Conservation (phyloP, 2,888 invertebrate genomes). For the Drosophila nr. perissopoda region DNA sequence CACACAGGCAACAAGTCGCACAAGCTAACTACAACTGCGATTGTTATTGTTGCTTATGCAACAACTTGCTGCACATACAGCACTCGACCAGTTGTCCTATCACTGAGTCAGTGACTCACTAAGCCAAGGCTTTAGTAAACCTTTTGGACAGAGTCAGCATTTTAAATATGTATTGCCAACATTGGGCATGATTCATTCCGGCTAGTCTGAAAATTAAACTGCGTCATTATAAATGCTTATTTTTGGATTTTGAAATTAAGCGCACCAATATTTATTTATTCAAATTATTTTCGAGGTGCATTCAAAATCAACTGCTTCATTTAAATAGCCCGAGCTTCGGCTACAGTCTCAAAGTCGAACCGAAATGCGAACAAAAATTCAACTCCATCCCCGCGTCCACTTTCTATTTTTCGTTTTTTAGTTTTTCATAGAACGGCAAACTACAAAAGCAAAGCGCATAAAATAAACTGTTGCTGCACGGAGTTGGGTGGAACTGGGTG, state of each 20-base stretch:
- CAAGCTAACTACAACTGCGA: constrained; percentile 33
- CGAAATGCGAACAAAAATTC: constrained; percentile 8
- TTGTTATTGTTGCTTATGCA: constrained; percentile 52
- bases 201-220: constrained; percentile 4
- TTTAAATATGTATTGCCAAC: constrained; percentile 10
- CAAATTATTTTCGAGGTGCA: constrained; percentile 12
- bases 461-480: constrained; percentile 61
- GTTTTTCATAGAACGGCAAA: constrained; percentile 18
- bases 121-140: constrained; percentile 25
- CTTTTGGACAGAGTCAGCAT: constrained; percentile 13
- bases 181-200: constrained; percentile 22
- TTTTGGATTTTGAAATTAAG: background rate
- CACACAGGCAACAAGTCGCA: constrained; percentile 63
- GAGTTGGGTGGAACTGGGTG: constrained; percentile 24
- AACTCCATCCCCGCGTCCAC: background rate
- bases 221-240: background rate
- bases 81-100: constrained; percentile 49
- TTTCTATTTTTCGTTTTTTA: background rate
- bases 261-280: constrained; percentile 9
- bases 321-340: constrained; percentile 16
- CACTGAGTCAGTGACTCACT: constrained; percentile 39
- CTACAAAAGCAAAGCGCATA: constrained; percentile 51
- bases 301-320: constrained; percentile 28
- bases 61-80: constrained; percentile 51
- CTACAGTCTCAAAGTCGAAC: constrained; percentile 1